Conservation (phyloP, 2,113 vertebrate genomes). For the Oreochromis aureus region DNA sequence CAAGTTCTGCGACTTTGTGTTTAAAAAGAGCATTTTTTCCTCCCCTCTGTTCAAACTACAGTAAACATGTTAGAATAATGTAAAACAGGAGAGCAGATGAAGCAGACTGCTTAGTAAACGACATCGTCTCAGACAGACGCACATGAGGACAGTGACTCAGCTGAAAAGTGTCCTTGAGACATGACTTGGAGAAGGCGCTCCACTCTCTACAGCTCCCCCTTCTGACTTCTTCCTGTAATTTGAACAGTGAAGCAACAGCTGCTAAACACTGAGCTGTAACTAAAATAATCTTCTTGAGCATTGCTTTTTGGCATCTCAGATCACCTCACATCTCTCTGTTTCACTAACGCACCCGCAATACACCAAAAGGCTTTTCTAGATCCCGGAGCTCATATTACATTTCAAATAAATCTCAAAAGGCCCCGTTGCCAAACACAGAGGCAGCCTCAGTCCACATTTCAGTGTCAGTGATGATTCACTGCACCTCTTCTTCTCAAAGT, state of each 20-base stretch:
- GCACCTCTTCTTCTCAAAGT: background rate
- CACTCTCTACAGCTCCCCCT: conserved; percentile 37
- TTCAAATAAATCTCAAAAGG: background rate
- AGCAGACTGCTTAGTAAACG: background rate
- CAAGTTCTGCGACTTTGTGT: background rate
- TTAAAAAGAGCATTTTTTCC: background rate
- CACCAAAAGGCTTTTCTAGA: background rate
- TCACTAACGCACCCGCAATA: background rate
- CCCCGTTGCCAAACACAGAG: background rate
- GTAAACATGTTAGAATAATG: background rate
- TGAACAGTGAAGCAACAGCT: background rate
- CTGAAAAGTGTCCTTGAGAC: conserved; percentile 57
- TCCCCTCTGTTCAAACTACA: background rate
- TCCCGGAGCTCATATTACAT: background rate
- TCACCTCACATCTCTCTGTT: background rate
- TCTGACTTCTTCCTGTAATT: conserved; percentile 1
- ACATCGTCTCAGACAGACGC: background rate
- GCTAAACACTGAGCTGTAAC: background rate
- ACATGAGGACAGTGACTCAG: conserved; percentile 44
- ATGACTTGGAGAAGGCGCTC: background rate
- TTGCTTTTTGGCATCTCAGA: background rate
- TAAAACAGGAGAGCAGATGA: background rate
- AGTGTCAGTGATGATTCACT: background rate
- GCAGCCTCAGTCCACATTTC: background rate
- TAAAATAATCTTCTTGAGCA: background rate